Percentiles rank a stretch among this genome's conserved stretches.
These are phyloP conservation scores for Lasius fuliginosus DNA, from an alignment of 2,888 invertebrate species.

Conservation along the genomic window DNA sequence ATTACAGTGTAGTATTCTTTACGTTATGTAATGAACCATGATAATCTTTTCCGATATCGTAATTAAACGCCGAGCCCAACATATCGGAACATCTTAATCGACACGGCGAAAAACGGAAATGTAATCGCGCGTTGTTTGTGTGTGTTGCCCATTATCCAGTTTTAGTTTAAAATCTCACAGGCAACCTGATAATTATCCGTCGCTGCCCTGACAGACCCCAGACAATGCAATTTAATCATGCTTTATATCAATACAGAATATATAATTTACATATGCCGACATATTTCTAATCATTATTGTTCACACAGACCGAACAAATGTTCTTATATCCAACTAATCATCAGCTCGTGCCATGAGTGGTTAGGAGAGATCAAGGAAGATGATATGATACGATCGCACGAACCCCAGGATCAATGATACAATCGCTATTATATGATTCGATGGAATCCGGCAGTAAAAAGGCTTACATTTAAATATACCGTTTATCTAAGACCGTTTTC, in stretches of 20 bases:
- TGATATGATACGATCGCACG: constrained; percentile 44
- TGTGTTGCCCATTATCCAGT: not conserved
- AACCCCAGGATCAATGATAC: constrained; percentile 58
- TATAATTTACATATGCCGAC: constrained; percentile 23
- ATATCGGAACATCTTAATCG: not conserved
- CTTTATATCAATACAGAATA: constrained; percentile 1
- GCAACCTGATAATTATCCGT: constrained; percentile 51
- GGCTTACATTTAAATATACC: constrained; percentile 41
- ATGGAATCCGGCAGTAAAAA: constrained; percentile 67
- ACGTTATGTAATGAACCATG: not conserved
- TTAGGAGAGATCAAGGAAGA: not conserved
- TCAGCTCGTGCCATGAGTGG: not conserved
- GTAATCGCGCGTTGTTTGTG: not conserved
- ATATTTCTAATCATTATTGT: constrained; percentile 64
- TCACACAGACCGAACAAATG: constrained; percentile 28
- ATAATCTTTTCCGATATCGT: not conserved
- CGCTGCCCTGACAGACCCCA: constrained; percentile 26
- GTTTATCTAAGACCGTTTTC: constrained; percentile 64
- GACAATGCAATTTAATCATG: constrained; percentile 71
- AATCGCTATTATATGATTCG: constrained; percentile 59
- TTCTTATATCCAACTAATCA: constrained; percentile 41
- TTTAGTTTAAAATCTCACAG: constrained; percentile 46
- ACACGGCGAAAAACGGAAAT: constrained; percentile 30
- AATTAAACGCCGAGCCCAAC: not conserved
- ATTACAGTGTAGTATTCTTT: not conserved